Evolutionary conservation across 1,140 invertebrate species (phyloP), one percentile per base, ranked within the genome.

Genomic region (Solenopsis invicta): DNA sequence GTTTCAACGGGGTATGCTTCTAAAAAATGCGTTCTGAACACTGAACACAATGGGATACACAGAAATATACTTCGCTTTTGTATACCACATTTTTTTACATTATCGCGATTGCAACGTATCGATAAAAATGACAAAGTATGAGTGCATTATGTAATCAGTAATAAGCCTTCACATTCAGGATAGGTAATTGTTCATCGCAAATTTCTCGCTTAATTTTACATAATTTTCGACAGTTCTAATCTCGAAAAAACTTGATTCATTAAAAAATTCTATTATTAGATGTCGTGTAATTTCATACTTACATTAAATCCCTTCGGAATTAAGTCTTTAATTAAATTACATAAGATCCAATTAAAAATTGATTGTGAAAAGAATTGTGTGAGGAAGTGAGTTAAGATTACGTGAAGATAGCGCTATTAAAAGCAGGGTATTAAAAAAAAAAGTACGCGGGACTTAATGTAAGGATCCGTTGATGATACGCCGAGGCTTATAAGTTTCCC

Each of bases 281-380:
- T 18, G 13, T 67, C 64, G 9, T 24, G 41, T 48, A 6, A 69
- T 48, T 48, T 69, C 21, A 48, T 67, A 21, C 21, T 67, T 21
- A 62, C 5, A 1, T 52, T 64, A 37, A 64, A 75, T 54, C 10
- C 6, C 8, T 18, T 13, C 13, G n/a, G 9, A 21, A 78, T 78
- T 66, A 34, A 69, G 13, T 1, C 21, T 41, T 18, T 45, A 56
- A 81, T 69, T 67, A 69, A 54, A 81, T 69, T 81, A 81, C 9
- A 10, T 16, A 41, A 21, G 54, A 67, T 52, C 13, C 4, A 50
- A 45, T 41, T 50, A 69, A 24, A 81, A 54, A n/a, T 16, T 64
- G 37, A 64, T n/a, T 16, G 8, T 24, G 13, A n/a, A 16, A 45
- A 21, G n/a, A 34, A 71, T 18, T 16, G n/a, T n/a, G 6, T 18